These are phyloP conservation scores for Urocyon cinereoargenteus DNA, from an alignment of 2,797 vertebrate species.

Conservation along the genomic window DNA sequence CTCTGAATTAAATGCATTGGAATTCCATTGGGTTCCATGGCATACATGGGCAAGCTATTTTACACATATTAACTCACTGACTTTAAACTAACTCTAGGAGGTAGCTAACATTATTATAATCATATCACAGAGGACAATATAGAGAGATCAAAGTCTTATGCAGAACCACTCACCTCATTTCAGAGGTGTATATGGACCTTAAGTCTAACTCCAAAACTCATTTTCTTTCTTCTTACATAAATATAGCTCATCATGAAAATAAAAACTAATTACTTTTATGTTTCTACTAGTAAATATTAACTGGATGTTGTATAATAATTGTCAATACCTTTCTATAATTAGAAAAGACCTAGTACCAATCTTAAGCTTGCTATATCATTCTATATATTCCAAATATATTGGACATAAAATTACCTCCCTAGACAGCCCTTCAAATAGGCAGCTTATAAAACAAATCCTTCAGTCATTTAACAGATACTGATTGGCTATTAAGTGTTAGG, in stretches of 20 bases:
- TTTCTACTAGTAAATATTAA: not conserved
- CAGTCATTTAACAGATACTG: not conserved
- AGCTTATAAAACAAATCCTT: not conserved
- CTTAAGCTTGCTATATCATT: not conserved
- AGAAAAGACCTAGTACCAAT: not conserved
- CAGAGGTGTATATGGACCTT: not conserved
- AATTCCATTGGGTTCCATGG: not conserved
- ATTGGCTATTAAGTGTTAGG: not conserved
- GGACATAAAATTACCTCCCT: not conserved
- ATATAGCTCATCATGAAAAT: not conserved
- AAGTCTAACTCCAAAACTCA: not conserved
- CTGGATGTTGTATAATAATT: not conserved
- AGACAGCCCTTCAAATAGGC: not conserved
- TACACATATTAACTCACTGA: not conserved
- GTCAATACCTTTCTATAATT: not conserved
- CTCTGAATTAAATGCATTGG: not conserved
- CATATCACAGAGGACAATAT: not conserved
- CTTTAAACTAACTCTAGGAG: not conserved
- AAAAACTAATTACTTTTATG: not conserved
- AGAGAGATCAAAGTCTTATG: not conserved
- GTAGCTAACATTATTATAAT: not conserved
- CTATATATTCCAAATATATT: not conserved
- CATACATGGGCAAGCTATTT: not conserved
- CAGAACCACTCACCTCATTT: not conserved
- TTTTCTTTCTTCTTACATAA: not conserved